Evolutionary conservation across 2,113 vertebrate genomes (phyloP).

Genomic region (Sinocyclocheilus anophthalmus): DNA sequence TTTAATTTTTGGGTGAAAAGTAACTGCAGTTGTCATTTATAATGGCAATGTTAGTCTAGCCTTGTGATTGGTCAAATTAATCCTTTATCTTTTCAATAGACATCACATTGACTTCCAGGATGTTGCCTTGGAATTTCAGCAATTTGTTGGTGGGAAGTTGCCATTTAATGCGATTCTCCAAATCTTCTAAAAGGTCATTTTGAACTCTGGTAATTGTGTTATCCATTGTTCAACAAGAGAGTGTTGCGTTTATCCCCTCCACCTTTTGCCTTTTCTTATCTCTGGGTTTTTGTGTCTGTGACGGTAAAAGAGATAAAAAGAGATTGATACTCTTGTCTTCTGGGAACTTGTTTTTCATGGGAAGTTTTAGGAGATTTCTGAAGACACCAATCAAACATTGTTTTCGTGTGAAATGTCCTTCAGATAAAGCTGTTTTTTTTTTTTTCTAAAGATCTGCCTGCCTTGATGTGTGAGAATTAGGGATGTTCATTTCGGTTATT

Average conservation of each 20-base stretch:
- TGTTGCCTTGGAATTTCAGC: neutral
- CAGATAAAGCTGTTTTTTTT: constrained; percentile 15
- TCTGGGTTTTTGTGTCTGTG: neutral
- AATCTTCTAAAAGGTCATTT: neutral
- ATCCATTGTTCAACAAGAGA: neutral
- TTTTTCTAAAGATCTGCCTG: constrained; percentile 5
- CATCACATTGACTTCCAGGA: neutral
- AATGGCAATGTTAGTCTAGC: neutral
- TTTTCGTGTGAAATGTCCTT: constrained; percentile 39
- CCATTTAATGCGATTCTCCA: neutral
- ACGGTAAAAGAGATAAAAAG: neutral
- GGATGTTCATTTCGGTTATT: too few relatives aligned
- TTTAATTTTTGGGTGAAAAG: neutral
- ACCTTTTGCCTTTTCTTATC: neutral
- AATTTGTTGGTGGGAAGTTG: neutral
- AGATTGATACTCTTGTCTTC: neutral
- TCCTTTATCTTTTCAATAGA: neutral
- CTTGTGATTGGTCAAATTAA: neutral
- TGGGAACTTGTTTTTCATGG: constrained; percentile 6
- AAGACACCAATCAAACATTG: constrained; percentile 36
- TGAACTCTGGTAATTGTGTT: neutral
- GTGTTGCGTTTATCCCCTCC: neutral
- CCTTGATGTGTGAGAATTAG: neutral
- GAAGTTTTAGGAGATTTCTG: constrained; percentile 45
- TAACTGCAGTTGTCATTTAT: neutral